Evolutionary conservation across 2,113 vertebrate genomes (phyloP).

Genomic region (Oreochromis tanganicae): DNA sequence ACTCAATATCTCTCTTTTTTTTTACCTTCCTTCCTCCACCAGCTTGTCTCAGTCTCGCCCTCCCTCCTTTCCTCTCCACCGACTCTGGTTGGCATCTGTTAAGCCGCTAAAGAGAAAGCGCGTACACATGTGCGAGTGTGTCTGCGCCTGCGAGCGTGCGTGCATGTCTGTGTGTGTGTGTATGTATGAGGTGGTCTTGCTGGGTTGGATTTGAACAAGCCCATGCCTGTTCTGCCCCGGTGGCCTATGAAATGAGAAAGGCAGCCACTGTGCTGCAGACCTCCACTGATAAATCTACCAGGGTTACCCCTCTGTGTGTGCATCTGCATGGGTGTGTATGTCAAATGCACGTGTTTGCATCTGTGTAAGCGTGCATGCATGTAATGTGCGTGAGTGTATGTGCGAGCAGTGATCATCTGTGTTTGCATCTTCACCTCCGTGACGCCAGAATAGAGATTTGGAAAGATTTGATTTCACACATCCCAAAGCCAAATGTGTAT

Average conservation of each 20-base stretch:
- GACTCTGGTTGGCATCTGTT: slow-evolving; percentile 78
- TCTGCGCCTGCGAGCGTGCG: background rate
- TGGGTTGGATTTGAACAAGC: slow-evolving; percentile 84
- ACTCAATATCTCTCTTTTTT: slow-evolving; percentile 9
- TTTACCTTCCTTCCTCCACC: slow-evolving; percentile 32
- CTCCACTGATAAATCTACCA: slow-evolving; percentile 77
- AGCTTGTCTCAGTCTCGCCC: slow-evolving; percentile 32
- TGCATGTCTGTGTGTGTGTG: slow-evolving; percentile 6
- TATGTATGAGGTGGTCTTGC: slow-evolving; percentile 72
- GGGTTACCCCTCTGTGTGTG: slow-evolving; percentile 65
- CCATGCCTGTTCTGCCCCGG: slow-evolving; percentile 81
- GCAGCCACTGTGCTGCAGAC: slow-evolving; percentile 82
- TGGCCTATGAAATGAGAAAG: slow-evolving; percentile 87
- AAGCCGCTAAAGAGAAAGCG: slow-evolving; percentile 75
- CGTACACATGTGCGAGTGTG: slow-evolving; percentile 29
- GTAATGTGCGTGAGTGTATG: slow-evolving; percentile 43
- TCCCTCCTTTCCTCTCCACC: slow-evolving; percentile 50
- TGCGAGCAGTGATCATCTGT: slow-evolving; percentile 56
- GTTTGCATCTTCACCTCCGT: slow-evolving; percentile 62
- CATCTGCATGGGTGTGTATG: slow-evolving; percentile 37
- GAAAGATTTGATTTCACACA: slow-evolving; percentile 68
- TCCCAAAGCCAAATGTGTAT: slow-evolving; percentile 40
- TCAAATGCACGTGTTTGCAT: slow-evolving; percentile 42
- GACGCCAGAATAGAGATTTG: slow-evolving; percentile 66
- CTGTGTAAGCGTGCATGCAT: slow-evolving; percentile 52